phyloP scores from a whole-genome alignment of 2,113 vertebrate genomes.

The Ochotona curzoniae region DNA sequence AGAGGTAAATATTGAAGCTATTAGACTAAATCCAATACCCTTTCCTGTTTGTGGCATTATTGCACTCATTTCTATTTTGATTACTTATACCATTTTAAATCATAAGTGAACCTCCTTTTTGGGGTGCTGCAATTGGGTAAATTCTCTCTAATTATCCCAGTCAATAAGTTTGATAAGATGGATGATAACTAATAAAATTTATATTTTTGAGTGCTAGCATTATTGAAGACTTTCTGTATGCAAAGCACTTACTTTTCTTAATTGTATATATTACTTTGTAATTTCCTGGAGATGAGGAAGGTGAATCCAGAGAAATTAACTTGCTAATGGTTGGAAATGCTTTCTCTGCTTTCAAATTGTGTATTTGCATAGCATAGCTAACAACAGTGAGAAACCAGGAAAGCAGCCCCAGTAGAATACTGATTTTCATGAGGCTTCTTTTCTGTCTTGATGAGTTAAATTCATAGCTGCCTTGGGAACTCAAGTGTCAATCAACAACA shows the following conservation, averaged over 20 bases:
- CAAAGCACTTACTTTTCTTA: slow-evolving; percentile 25
- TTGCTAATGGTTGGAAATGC: not conserved
- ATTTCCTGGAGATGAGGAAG: slow-evolving; percentile 52
- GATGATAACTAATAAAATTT: slow-evolving; percentile 25
- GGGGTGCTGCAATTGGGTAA: not conserved
- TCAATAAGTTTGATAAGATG: not conserved
- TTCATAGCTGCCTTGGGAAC: not conserved
- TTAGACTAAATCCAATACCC: not conserved
- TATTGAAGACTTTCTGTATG: not conserved
- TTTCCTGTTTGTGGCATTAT: slow-evolving; percentile 26
- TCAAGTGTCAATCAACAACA: not conserved
- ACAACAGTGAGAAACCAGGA: not conserved
- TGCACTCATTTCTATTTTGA: not conserved
- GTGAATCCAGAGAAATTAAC: slow-evolving; percentile 18
- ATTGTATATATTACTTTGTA: not conserved
- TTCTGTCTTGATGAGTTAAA: not conserved
- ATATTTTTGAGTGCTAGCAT: not conserved
- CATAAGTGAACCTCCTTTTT: not conserved
- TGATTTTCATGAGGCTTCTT: not conserved
- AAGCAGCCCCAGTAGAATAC: not conserved
- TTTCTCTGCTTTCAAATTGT: not conserved
- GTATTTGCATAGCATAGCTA: not conserved
- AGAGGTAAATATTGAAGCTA: slow-evolving; percentile 8
- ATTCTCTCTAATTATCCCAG: not conserved
- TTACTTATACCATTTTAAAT: slow-evolving; percentile 38